These are phyloP conservation scores for Eupithecia dodoneata DNA, from an alignment of 2,888 invertebrate species.

Conservation along the genomic window DNA sequence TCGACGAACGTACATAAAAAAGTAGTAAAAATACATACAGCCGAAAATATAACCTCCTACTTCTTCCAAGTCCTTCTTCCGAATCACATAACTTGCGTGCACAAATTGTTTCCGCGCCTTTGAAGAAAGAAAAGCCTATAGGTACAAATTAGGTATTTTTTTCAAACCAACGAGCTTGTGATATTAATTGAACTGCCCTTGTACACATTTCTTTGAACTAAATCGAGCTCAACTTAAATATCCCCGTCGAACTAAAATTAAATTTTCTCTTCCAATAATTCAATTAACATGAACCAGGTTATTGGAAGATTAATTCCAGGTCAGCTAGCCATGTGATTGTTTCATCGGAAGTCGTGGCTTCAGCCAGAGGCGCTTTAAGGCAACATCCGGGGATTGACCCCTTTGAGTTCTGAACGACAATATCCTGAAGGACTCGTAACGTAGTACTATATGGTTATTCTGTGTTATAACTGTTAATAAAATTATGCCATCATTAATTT, in stretches of 20 bases:
- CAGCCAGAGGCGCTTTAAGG: constrained; percentile 11
- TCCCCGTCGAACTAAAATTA: background rate
- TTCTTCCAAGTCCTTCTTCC: background rate
- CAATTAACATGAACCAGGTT: background rate
- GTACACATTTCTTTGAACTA: background rate
- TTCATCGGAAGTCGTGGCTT: constrained; percentile 34
- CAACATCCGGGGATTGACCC: background rate
- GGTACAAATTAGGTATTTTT: background rate
- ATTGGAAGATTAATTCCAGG: constrained; percentile 46
- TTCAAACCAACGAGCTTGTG: background rate
- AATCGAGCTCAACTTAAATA: background rate
- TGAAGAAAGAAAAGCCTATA: background rate
- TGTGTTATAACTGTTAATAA: background rate
- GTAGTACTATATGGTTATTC: background rate
- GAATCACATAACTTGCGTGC: background rate
- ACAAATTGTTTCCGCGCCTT: background rate
- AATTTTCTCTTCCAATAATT: constrained; percentile 8
- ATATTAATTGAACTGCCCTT: background rate
- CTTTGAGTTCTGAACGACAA: background rate
- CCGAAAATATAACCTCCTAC: background rate
- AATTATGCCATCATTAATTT: too few relatives aligned
- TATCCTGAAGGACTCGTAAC: background rate
- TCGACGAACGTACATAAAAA: background rate
- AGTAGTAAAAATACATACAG: background rate
- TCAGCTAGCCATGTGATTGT: constrained; percentile 49